Conservation (phyloP, 1,140 invertebrate genomes). For the Branchinecta lynchi region DNA sequence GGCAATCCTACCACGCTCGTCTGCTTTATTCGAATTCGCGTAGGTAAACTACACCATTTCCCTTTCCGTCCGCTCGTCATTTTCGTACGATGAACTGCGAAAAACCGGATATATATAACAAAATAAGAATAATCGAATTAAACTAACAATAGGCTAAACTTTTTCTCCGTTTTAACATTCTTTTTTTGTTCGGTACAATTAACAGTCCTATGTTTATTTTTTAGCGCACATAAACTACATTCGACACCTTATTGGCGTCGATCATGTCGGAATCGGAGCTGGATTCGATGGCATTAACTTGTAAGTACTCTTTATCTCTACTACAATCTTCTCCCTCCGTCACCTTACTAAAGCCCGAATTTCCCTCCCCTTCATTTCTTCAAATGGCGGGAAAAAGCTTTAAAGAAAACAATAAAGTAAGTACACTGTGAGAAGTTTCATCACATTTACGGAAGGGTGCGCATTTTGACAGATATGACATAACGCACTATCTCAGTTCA, state of each 20-base stretch:
- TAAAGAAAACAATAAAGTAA: background rate
- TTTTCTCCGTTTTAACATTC: too few relatives aligned
- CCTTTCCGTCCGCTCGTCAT: too few relatives aligned
- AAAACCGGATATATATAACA: too few relatives aligned
- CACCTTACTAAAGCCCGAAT: too few relatives aligned
- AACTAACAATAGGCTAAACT: too few relatives aligned
- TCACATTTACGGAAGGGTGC: too few relatives aligned
- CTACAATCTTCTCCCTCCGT: background rate
- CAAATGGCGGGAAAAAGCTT: constrained; percentile 1
- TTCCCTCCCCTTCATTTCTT: background rate
- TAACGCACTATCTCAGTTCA: too few relatives aligned
- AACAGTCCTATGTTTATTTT: constrained; percentile 27
- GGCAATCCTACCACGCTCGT: constrained; percentile 29
- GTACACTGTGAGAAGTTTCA: too few relatives aligned
- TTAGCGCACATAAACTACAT: constrained; percentile 82
- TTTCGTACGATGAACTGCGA: too few relatives aligned
- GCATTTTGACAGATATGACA: too few relatives aligned
- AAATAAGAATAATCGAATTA: too few relatives aligned
- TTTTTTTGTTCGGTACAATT: background rate
- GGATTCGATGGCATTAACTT: constrained; percentile 79
- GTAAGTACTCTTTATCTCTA: constrained; percentile 40
- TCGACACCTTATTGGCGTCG: constrained; percentile 55
- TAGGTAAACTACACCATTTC: constrained; percentile 12
- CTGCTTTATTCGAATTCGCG: constrained; percentile 19
- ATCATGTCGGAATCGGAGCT: constrained; percentile 71